A percentile compares a stretch with the other conserved stretches of the same genome.
These are phyloP conservation scores for Siderastrea siderea DNA, from an alignment of 92 coral and sea anemone species.

Conservation along the genomic window DNA sequence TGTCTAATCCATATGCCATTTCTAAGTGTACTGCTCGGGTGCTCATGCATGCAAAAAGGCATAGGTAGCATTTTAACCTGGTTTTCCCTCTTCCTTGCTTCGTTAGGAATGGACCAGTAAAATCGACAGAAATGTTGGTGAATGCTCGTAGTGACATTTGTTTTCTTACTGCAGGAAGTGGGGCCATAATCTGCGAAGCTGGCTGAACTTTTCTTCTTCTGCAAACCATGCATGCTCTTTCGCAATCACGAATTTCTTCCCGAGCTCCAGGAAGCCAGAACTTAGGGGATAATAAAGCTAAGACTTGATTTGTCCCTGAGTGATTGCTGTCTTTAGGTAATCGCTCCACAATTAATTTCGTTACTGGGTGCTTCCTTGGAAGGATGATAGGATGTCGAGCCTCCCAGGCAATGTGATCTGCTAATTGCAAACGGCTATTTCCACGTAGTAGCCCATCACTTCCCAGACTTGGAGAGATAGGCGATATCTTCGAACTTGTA, in stretches of 20 bases:
- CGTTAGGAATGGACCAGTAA: constrained; percentile 47
- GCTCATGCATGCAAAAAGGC: too few species aligned
- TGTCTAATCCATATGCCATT: too few species aligned
- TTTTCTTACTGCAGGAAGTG: constrained; percentile 28
- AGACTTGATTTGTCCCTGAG: constrained; percentile 28
- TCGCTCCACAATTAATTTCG: constrained; percentile 8
- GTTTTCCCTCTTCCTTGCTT: constrained; percentile 34
- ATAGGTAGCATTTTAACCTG: too few species aligned
- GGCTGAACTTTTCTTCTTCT: constrained; percentile 10
- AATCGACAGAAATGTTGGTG: constrained; percentile 28
- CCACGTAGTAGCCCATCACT: constrained; percentile 1
- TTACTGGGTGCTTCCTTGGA: constrained; percentile 36
- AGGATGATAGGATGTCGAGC: constrained; percentile 54
- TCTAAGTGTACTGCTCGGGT: too few species aligned
- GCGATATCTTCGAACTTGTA: not conserved
- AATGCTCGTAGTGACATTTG: constrained; percentile 15
- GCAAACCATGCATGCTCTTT: constrained; percentile 38
- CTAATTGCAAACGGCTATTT: constrained; percentile 54
- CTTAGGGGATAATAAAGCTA: constrained; percentile 28
- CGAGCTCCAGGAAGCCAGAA: constrained; percentile 38
- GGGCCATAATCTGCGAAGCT: constrained; percentile 31
- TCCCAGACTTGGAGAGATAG: not conserved
- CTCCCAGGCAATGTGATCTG: constrained; percentile 39
- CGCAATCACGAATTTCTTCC: constrained; percentile 42
- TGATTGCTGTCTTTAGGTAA: constrained; percentile 23